phyloP scores from a whole-genome alignment of 1,140 invertebrate genomes.

The Orussus abietinus region DNA sequence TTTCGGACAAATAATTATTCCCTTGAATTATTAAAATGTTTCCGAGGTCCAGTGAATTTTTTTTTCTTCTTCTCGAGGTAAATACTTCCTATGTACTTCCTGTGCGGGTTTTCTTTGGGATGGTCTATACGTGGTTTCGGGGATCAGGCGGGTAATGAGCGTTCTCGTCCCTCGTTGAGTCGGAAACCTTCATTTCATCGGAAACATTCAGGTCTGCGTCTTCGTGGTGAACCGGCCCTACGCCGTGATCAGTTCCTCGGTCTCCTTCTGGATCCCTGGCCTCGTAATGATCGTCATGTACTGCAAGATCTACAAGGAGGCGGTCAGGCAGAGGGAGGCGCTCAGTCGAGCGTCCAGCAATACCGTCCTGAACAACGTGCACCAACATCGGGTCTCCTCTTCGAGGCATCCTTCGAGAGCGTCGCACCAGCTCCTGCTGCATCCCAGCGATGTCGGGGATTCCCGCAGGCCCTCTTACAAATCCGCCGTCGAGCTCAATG shows the following conservation, averaged over 20 bases:
- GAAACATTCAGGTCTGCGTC: slow-evolving; percentile 67
- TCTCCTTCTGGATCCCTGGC: slow-evolving; percentile 94
- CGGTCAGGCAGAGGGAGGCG: slow-evolving; percentile 81
- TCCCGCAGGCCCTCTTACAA: slow-evolving; percentile 35
- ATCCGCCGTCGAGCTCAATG: slow-evolving; percentile 41
- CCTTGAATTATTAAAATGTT: too few relatives aligned
- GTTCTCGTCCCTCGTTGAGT: too few relatives aligned
- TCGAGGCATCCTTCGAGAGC: slow-evolving; percentile 45
- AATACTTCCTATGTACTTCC: too few relatives aligned
- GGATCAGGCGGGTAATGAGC: too few relatives aligned
- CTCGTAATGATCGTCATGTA: slow-evolving; percentile 93
- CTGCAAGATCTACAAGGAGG: slow-evolving; percentile 85
- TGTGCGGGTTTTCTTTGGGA: too few relatives aligned
- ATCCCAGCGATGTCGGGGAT: slow-evolving; percentile 62
- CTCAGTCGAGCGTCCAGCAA: slow-evolving; percentile 75
- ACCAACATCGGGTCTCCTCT: slow-evolving; percentile 61
- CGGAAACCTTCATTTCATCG: too few relatives aligned
- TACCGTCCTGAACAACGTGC: slow-evolving; percentile 75
- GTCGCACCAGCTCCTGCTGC: slow-evolving; percentile 63
- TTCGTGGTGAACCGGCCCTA: slow-evolving; percentile 88
- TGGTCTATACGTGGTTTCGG: too few relatives aligned
- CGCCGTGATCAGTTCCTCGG: slow-evolving; percentile 82
- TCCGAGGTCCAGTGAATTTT: too few relatives aligned
- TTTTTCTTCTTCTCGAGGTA: too few relatives aligned
- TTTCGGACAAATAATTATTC: too few relatives aligned